Percentiles rank a stretch among this genome's conserved stretches.
Conservation (phyloP, 2,797 vertebrate genomes). For the Parambassis ranga region DNA sequence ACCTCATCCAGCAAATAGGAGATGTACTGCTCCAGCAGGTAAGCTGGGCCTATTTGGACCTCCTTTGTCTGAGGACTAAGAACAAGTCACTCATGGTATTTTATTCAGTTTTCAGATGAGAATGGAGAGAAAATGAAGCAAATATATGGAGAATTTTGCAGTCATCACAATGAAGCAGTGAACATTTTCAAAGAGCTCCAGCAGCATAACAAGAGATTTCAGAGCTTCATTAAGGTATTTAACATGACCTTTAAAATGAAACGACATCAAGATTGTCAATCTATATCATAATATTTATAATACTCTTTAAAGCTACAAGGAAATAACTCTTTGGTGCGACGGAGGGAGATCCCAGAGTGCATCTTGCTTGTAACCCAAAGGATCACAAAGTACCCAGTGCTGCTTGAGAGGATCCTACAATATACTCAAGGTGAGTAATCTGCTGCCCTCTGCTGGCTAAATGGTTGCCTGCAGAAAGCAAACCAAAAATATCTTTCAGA, state of each 20-base stretch:
- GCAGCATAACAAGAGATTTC: conserved; percentile 95
- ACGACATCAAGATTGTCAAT: too few relatives aligned
- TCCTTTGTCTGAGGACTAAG: neutral
- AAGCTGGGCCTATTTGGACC: neutral
- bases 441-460: conserved; percentile 56
- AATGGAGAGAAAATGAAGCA: conserved; percentile 90
- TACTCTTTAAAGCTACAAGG: conserved; percentile 86
- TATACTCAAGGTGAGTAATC: conserved; percentile 85
- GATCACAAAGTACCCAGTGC: conserved; percentile 97
- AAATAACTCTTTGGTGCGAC: conserved; percentile 89
- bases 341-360: conserved; percentile 94
- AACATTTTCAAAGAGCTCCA: conserved; percentile 93
- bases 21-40: conserved; percentile 93
- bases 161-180: conserved; percentile 93
- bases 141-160: conserved; percentile 96
- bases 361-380: conserved; percentile 96
- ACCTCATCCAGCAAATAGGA: conserved; percentile 88
- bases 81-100: neutral
- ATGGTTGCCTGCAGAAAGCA: neutral
- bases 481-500: conserved; percentile 67
- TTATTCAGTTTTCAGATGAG: conserved; percentile 91
- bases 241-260: neutral
- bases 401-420: conserved; percentile 92
- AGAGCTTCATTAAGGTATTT: conserved; percentile 92
- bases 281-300: neutral